Conservation (phyloP, 2,888 invertebrate genomes). For the Ametastegia equiseti region DNA sequence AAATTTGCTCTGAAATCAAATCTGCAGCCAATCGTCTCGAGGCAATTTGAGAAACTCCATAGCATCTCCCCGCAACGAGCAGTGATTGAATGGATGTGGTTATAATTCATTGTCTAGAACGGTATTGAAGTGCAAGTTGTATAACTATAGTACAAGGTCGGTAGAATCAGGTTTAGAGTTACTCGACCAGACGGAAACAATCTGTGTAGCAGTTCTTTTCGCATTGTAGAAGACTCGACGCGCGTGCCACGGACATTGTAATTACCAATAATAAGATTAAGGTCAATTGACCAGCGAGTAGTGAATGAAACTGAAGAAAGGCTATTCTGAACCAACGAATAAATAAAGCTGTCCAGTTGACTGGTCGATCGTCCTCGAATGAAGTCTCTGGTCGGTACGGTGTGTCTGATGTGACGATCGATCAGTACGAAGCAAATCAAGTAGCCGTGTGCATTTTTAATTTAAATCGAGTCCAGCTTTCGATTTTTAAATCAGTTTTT, state of each 20-base stretch:
- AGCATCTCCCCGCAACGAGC: not conserved
- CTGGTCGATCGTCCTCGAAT: not conserved
- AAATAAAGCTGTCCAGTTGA: conserved; percentile 18
- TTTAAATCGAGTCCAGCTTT: too few species aligned
- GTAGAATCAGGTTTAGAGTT: conserved; percentile 47
- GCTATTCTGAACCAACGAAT: conserved; percentile 23
- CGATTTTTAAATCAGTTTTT: not conserved
- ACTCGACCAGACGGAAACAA: conserved; percentile 46
- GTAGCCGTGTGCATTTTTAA: not conserved
- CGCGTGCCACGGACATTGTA: conserved; percentile 49
- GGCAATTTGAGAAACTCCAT: not conserved
- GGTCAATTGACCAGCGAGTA: conserved; percentile 55
- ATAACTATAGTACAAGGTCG: not conserved
- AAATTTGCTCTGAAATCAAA: not conserved
- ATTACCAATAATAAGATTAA: conserved; percentile 61
- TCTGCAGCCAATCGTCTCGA: not conserved
- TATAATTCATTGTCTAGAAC: conserved; percentile 10
- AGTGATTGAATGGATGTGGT: not conserved
- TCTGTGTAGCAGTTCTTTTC: conserved; percentile 29
- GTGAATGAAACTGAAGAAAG: conserved; percentile 24
- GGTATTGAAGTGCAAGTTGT: not conserved
- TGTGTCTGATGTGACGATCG: not conserved
- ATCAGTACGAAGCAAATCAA: not conserved
- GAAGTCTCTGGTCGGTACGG: not conserved
- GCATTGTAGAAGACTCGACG: conserved; percentile 13